Conservation (phyloP, 2,113 vertebrate genomes). For the Gopherus flavomarginatus region DNA sequence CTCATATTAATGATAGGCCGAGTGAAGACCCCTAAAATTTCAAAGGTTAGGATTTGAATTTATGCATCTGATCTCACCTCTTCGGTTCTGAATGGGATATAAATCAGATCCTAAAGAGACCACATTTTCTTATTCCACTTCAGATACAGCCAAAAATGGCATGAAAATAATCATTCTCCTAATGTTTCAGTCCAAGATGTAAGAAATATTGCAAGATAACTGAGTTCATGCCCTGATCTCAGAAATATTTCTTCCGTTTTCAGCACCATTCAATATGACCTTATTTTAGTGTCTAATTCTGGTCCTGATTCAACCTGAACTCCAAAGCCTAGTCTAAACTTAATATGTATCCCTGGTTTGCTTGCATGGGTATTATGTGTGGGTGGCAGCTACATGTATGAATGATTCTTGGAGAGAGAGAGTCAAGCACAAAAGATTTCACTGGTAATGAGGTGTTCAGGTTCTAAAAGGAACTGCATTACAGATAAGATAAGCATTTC, state of each 20-base stretch:
- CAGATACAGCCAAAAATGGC: background rate
- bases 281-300: background rate
- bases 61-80: accelerated
- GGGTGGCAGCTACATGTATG: background rate
- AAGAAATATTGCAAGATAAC: background rate
- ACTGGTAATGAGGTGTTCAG: background rate
- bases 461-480: background rate
- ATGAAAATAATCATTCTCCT: accelerated
- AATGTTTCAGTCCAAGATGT: background rate
- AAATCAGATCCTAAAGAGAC: background rate
- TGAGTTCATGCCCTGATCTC: background rate
- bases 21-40: background rate
- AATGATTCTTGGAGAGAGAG: background rate
- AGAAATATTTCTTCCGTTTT: background rate
- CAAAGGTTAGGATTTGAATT: background rate
- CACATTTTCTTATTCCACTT: background rate
- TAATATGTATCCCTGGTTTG: background rate
- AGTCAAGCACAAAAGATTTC: background rate
- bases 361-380: background rate
- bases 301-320: background rate
- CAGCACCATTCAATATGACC: background rate
- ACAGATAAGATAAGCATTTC: background rate
- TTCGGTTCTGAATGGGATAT: accelerated
- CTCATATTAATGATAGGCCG: background rate
- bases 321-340: background rate